Conservation (phyloP, 2,797 vertebrate genomes). For the Chaetodon trifasciatus region DNA sequence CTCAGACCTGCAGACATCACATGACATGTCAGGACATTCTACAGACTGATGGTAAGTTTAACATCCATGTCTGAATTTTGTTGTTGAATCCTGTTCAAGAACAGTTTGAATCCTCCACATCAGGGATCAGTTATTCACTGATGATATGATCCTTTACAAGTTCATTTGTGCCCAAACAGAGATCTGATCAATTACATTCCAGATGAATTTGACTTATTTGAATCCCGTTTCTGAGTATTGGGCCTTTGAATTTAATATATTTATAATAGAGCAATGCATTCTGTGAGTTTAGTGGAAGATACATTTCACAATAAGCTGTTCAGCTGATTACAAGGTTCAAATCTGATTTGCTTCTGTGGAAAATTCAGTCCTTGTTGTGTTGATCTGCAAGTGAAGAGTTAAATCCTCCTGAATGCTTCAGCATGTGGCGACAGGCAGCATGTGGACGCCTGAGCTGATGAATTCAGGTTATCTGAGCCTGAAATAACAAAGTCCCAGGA, state of each 20-base stretch:
- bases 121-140: not conserved
- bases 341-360: too few species aligned
- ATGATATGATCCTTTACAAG: too few species aligned
- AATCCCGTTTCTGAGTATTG: too few species aligned
- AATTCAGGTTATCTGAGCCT: constrained; percentile 43
- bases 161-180: too few species aligned
- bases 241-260: too few species aligned
- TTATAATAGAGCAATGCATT: too few species aligned
- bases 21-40: not conserved
- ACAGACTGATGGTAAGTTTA: not conserved
- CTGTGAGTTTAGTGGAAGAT: too few species aligned
- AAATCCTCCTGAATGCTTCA: not conserved
- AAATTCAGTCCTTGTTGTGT: too few species aligned
- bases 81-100: too few species aligned
- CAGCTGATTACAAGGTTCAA: not conserved
- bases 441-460: not conserved
- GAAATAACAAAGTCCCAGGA: constrained; percentile 31
- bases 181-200: too few species aligned
- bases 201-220: too few species aligned
- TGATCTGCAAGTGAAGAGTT: not conserved
- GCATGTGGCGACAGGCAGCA: not conserved
- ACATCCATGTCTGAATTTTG: not conserved
- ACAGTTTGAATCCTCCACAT: not conserved
- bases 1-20: constrained; percentile 87
- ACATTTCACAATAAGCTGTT: too few species aligned